phyloP scores from a whole-genome alignment of 2,113 vertebrate species.

The Lontra canadensis region DNA sequence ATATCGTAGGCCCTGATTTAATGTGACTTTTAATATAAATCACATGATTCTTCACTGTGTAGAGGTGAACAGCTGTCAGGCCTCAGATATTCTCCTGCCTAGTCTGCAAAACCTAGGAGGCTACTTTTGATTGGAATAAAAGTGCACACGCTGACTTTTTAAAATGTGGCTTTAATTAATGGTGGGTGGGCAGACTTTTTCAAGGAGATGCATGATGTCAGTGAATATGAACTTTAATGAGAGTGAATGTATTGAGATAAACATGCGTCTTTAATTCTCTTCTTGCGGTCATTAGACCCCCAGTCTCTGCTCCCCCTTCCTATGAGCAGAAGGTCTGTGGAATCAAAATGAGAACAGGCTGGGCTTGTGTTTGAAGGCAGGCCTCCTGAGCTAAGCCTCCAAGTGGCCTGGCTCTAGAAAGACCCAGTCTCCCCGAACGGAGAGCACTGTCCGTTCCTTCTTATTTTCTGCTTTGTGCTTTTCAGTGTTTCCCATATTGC shows the following conservation, averaged over 20 bases:
- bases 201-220: constrained; percentile 81
- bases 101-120: constrained; percentile 69
- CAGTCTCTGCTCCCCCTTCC: constrained; percentile 54
- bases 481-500: neutral
- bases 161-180: constrained; percentile 80
- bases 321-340: constrained; percentile 60
- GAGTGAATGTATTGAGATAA: constrained; percentile 78
- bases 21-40: constrained; percentile 66
- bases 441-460: neutral
- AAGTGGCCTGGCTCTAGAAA: constrained; percentile 3
- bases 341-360: constrained; percentile 72
- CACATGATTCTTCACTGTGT: constrained; percentile 56
- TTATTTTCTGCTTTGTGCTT: neutral
- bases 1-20: constrained; percentile 52
- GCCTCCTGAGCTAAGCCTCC: constrained; percentile 33
- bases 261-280: constrained; percentile 78
- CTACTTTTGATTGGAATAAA: constrained; percentile 76
- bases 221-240: constrained; percentile 80
- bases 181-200: constrained; percentile 77
- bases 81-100: constrained; percentile 75
- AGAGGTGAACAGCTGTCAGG: constrained; percentile 74
- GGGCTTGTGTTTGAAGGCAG: constrained; percentile 53
- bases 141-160: constrained; percentile 75
- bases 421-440: neutral
- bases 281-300: constrained; percentile 66